These are phyloP conservation scores for Falco naumanni DNA, from an alignment of 2,797 vertebrate species.

Conservation along the genomic window DNA sequence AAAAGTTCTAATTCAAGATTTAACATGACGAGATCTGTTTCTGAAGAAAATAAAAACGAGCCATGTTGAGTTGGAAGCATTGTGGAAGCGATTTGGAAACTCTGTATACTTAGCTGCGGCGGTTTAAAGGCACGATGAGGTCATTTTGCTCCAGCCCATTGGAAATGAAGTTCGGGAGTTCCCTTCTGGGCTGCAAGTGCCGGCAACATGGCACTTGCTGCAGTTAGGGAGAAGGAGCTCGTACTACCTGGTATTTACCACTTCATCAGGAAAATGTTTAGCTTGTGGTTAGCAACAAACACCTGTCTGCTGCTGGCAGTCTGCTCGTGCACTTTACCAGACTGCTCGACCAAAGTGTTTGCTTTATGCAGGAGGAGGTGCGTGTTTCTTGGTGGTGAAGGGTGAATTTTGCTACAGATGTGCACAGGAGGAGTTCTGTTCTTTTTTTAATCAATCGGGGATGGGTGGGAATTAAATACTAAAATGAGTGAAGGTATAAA, in stretches of 20 bases:
- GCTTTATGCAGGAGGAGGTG: neutral
- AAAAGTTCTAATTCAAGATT: slow-evolving; percentile 16
- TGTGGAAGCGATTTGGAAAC: slow-evolving; percentile 45
- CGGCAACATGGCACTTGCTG: neutral
- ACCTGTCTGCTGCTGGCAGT: neutral
- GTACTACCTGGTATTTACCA: neutral
- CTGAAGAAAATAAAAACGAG: neutral
- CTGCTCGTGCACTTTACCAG: fast-evolving
- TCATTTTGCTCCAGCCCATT: neutral
- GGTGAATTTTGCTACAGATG: neutral
- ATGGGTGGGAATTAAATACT: neutral
- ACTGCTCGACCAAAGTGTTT: neutral
- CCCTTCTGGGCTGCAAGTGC: neutral
- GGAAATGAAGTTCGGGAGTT: neutral
- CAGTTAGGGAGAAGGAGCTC: neutral
- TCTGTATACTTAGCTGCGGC: neutral
- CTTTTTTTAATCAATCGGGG: neutral
- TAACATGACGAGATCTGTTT: neutral
- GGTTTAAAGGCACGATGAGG: neutral
- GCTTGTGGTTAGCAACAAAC: neutral
- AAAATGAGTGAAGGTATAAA: neutral
- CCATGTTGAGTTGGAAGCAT: slow-evolving; percentile 24
- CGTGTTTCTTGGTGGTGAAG: fast-evolving
- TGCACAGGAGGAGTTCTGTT: neutral
- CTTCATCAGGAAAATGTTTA: neutral